These are phyloP conservation scores for Helicoverpa armigera DNA, from an alignment of 1,140 invertebrate species.

Conservation along the genomic window DNA sequence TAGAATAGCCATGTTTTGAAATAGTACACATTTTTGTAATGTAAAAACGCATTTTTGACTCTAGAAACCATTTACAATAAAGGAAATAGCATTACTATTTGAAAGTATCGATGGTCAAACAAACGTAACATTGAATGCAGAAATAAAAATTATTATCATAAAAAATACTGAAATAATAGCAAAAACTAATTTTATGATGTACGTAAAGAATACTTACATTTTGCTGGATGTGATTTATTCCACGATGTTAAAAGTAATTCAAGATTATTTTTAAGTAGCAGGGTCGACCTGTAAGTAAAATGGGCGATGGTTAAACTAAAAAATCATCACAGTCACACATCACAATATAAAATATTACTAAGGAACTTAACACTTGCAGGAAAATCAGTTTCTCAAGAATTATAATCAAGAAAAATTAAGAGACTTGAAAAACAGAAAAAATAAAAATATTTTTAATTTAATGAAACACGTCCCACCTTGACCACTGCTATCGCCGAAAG, in stretches of 20 bases:
- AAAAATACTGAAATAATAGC: constrained; percentile 17
- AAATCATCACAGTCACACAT: constrained; percentile 6
- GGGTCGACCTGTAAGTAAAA: constrained; percentile 73
- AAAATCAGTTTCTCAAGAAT: neutral
- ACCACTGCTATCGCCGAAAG: constrained; percentile 81
- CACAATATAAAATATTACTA: neutral
- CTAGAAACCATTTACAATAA: too few relatives aligned
- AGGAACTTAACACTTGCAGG: neutral
- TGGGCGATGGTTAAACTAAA: constrained; percentile 42
- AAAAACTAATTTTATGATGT: neutral
- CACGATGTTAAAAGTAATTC: constrained; percentile 69
- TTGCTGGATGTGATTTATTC: constrained; percentile 57
- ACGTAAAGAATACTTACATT: constrained; percentile 71
- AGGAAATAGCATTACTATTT: too few relatives aligned
- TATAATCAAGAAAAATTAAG: neutral
- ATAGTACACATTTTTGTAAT: too few relatives aligned
- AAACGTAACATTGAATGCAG: too few relatives aligned
- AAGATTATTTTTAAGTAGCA: constrained; percentile 72
- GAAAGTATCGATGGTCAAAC: too few relatives aligned
- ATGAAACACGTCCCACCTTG: constrained; percentile 74
- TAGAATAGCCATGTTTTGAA: neutral
- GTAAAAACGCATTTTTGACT: too few relatives aligned
- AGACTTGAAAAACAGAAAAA: neutral
- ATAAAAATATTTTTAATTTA: neutral
- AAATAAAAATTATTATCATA: neutral